These are phyloP conservation scores for Lamellibrachia luymesi DNA, from an alignment of 1,140 invertebrate species.

Conservation along the genomic window DNA sequence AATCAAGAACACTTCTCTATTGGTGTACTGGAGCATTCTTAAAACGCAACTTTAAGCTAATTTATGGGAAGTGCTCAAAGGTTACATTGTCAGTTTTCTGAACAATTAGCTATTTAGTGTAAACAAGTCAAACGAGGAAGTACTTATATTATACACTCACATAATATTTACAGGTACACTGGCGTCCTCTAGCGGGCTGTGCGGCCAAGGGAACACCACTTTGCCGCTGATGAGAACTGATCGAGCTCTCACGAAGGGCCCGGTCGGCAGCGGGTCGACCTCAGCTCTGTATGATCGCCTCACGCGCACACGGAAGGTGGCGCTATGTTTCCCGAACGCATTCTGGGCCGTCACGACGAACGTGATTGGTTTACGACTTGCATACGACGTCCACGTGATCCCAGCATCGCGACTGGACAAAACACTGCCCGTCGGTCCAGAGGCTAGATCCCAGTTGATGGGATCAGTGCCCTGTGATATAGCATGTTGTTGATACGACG, in stretches of 20 bases:
- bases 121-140: neutral
- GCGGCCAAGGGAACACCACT: slow-evolving; percentile 14
- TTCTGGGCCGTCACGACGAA: slow-evolving; percentile 27
- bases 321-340: slow-evolving; percentile 19
- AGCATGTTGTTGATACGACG: neutral
- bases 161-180: slow-evolving; percentile 18
- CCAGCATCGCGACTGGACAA: slow-evolving; percentile 21
- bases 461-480: slow-evolving; percentile 29
- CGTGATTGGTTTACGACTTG: slow-evolving; percentile 18
- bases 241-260: slow-evolving; percentile 23
- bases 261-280: slow-evolving; percentile 23
- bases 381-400: slow-evolving; percentile 26
- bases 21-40: neutral
- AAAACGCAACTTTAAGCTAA: neutral
- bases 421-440: slow-evolving; percentile 25
- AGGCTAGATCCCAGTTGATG: slow-evolving; percentile 26
- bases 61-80: neutral
- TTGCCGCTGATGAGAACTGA: slow-evolving; percentile 29
- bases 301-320: slow-evolving; percentile 27
- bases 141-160: slow-evolving; percentile 8
- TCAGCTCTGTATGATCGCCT: slow-evolving; percentile 26
- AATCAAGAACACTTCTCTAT: neutral
- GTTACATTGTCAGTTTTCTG: neutral
- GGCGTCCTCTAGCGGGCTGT: slow-evolving; percentile 5
- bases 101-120: neutral